Evolutionary conservation across 2,113 vertebrate species (phyloP).

Genomic region (Zapornia atra): DNA sequence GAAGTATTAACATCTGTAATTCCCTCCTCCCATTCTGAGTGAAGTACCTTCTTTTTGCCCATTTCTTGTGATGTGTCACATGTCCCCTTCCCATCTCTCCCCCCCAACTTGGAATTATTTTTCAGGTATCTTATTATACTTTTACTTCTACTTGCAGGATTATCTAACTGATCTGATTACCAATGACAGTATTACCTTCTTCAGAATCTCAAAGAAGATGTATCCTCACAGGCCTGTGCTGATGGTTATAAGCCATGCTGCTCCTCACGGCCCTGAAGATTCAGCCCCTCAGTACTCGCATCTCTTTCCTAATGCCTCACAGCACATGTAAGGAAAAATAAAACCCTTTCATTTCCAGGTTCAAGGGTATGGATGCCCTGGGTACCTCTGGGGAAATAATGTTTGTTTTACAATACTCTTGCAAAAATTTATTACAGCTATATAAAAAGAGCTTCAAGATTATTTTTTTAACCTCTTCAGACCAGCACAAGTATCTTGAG

Average conservation of each 20-base stretch:
- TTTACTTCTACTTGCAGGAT: slow-evolving; percentile 80
- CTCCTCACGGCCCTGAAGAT: slow-evolving; percentile 95
- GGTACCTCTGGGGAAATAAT: background rate
- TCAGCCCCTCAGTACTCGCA: slow-evolving; percentile 93
- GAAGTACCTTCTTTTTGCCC: background rate
- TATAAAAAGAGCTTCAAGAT: background rate
- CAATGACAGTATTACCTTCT: slow-evolving; percentile 95
- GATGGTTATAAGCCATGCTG: slow-evolving; percentile 96
- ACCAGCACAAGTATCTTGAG: background rate
- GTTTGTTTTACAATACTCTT: background rate
- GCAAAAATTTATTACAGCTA: background rate
- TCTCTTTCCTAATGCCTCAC: slow-evolving; percentile 92
- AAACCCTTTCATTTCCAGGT: slow-evolving; percentile 7
- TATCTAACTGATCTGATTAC: slow-evolving; percentile 97
- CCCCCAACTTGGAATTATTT: background rate
- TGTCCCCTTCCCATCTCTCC: background rate
- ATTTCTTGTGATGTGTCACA: background rate
- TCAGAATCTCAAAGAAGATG: slow-evolving; percentile 92
- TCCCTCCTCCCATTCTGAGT: background rate
- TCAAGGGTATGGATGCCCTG: background rate
- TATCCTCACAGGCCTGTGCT: slow-evolving; percentile 93
- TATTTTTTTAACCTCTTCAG: background rate
- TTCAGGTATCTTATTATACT: slow-evolving; percentile 26
- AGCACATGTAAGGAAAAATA: slow-evolving; percentile 90
- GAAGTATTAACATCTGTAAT: background rate